Conservation (phyloP, 2,113 vertebrate species). For the Cygnus atratus region DNA sequence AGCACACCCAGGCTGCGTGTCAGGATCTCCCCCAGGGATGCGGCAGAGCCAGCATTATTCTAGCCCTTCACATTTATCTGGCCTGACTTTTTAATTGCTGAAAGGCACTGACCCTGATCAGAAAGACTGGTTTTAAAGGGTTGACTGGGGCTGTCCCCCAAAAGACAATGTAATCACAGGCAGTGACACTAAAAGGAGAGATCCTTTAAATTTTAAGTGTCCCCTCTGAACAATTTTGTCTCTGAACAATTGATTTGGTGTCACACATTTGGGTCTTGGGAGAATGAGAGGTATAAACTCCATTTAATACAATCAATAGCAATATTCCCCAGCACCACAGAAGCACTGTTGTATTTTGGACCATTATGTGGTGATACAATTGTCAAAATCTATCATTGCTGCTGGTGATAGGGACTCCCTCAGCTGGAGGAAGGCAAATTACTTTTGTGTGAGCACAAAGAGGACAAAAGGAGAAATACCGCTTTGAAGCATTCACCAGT, state of each 20-base stretch:
- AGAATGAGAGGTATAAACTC: conserved; percentile 39
- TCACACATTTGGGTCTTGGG: conserved; percentile 30
- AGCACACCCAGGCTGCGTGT: rapidly evolving
- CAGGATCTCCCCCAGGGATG: not conserved
- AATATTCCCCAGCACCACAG: conserved; percentile 4
- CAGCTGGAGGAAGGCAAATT: conserved; percentile 35
- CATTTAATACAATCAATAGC: conserved; percentile 50
- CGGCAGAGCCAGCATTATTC: not conserved
- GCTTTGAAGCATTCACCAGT: conserved; percentile 1
- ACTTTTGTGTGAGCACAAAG: not conserved
- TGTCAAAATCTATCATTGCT: not conserved
- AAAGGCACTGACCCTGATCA: not conserved
- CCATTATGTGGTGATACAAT: not conserved
- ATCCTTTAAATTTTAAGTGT: conserved; percentile 6
- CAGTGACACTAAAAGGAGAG: not conserved
- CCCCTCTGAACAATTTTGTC: conserved; percentile 9
- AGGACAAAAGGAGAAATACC: conserved; percentile 28
- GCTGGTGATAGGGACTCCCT: not conserved
- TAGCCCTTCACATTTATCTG: not conserved
- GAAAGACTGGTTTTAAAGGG: not conserved
- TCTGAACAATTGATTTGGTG: conserved; percentile 42
- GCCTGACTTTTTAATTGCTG: not conserved
- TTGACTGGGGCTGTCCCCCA: not conserved
- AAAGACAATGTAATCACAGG: not conserved
- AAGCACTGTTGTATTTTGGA: conserved; percentile 33